Conservation (phyloP, 2,888 invertebrate genomes). For the Eurytoma adleriae region DNA sequence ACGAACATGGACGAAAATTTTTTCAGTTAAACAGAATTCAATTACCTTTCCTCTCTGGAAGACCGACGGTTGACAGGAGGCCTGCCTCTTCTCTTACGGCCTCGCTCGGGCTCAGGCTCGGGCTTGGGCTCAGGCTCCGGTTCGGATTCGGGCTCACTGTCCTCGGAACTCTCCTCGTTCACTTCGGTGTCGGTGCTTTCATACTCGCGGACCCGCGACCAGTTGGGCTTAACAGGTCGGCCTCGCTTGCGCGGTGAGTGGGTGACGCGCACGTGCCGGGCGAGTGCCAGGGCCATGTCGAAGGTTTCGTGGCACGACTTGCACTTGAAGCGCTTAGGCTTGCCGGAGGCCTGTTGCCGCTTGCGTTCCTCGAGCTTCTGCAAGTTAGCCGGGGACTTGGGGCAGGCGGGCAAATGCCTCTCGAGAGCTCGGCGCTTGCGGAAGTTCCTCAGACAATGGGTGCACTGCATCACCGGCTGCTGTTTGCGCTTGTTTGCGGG, state of each 20-base stretch:
- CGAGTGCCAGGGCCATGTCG: conserved; percentile 70
- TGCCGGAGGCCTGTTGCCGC: conserved; percentile 16
- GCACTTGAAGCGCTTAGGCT: conserved; percentile 64
- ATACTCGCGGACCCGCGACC: conserved; percentile 34
- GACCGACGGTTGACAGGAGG: conserved; percentile 21
- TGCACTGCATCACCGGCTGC: conserved; percentile 65
- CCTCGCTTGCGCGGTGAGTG: conserved; percentile 67
- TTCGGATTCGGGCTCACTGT: conserved; percentile 37
- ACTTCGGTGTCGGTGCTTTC: conserved; percentile 20
- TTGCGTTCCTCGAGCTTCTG: conserved; percentile 57
- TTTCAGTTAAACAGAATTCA: not conserved
- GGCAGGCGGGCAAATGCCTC: conserved; percentile 68
- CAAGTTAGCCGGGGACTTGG: conserved; percentile 61
- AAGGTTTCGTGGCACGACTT: conserved; percentile 72
- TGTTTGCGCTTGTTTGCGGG: conserved; percentile 14
- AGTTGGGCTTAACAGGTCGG: conserved; percentile 56
- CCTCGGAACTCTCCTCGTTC: conserved; percentile 27
- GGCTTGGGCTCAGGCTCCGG: conserved; percentile 28
- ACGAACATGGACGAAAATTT: not conserved
- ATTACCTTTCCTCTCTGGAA: conserved; percentile 45
- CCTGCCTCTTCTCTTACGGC: conserved; percentile 37
- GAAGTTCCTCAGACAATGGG: conserved; percentile 68
- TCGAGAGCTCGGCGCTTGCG: conserved; percentile 68
- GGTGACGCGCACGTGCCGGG: conserved; percentile 70
- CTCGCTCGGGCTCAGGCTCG: conserved; percentile 20